Conservation (phyloP, 2,797 vertebrate genomes). For the Hozukius guyotensis region DNA sequence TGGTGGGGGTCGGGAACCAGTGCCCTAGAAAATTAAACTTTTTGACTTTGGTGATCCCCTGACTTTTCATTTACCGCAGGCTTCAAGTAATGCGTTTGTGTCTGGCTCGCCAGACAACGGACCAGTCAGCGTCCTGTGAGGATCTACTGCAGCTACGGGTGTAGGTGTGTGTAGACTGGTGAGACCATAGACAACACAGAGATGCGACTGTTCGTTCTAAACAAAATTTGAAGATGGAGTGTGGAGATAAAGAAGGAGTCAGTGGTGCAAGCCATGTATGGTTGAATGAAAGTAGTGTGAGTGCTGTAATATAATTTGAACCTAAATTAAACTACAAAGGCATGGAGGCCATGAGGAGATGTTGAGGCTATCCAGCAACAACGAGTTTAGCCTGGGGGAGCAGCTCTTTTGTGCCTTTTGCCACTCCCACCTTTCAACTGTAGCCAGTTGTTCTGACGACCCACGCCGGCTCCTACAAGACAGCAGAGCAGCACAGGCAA, state of each 20-base stretch:
- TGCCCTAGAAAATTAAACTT: not conserved
- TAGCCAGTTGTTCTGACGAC: not conserved
- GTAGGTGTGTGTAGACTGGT: too few relatives aligned
- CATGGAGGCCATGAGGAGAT: not conserved
- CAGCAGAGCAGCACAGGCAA: not conserved
- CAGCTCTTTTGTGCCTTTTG: not conserved
- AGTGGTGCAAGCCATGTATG: not conserved
- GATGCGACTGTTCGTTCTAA: too few relatives aligned
- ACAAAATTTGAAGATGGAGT: too few relatives aligned
- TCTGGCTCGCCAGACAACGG: too few relatives aligned
- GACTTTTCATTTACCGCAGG: not conserved
- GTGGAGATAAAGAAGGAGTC: not conserved
- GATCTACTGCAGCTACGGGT: too few relatives aligned
- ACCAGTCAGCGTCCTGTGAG: too few relatives aligned
- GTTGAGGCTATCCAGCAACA: not conserved
- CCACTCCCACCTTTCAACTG: not conserved
- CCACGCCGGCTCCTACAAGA: not conserved
- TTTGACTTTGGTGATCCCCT: not conserved
- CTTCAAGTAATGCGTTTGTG: too few relatives aligned
- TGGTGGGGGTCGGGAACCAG: too few relatives aligned
- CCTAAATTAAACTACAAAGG: not conserved
- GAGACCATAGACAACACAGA: too few relatives aligned
- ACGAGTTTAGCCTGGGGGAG: not conserved
- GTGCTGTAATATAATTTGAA: not conserved
- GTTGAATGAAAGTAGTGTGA: not conserved